Evolutionary conservation across 2,113 vertebrate species (phyloP), one percentile per base, ranked within the genome.

Genomic region (Pteropus alecto): DNA sequence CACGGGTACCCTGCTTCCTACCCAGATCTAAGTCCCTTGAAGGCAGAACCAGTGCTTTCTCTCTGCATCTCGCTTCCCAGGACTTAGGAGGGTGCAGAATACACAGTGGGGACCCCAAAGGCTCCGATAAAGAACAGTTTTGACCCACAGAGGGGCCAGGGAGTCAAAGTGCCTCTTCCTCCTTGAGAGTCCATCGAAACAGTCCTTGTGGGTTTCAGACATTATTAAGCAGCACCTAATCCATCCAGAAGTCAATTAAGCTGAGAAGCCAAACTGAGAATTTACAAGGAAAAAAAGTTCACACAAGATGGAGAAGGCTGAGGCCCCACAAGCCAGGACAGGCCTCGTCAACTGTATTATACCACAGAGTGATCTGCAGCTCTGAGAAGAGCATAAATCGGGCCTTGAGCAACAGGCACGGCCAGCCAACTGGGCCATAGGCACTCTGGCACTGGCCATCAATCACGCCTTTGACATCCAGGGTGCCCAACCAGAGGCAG

Each of bases 381-480:
- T 70, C 28, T 0, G 1, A 79, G 48, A 10, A 51, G 70, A 79
- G n/a, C 41, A 30, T 38, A 5, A 41, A 82, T 60, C 96, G 91
- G 56, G 43, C 61, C 24, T 11, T 1, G 1, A 41, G 56, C 18
- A 10, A 28, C 35, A 58, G 54, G 56, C 2, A 0, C 0, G 0
- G 63, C 51, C 60, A 30, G 51, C 26, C 16, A 18, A 2, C 21
- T 21, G 2, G 35, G 58, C 87, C 71, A 63, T 19, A 41, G 48
- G n/a, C 70, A 26, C n/a, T 1, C 35, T 1, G 7, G 56, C 0
- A 0, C n/a, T 14, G 65, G 33, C 43, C 58, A 71, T 46, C 86
- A 33, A 16, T 70, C 94, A 58, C 0, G 7, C 71, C 85, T 21
- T 30, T 33, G 18, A 63, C 13, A 41, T 22, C 76, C 16, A 43